These are phyloP conservation scores for Pitta sordida DNA, from an alignment of 2,113 vertebrate species.

Conservation along the genomic window DNA sequence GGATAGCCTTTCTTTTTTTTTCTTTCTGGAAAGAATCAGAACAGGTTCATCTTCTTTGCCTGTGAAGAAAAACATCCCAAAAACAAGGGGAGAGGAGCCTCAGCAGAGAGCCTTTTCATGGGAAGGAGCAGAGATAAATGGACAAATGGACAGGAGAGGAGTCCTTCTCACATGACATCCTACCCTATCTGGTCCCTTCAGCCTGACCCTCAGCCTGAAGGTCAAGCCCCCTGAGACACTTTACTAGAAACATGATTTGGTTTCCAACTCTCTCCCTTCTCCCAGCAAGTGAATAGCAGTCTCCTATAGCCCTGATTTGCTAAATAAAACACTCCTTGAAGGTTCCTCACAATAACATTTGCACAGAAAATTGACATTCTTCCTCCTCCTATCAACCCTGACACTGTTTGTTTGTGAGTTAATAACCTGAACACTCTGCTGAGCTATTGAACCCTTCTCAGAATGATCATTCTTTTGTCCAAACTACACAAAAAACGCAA, in stretches of 20 bases:
- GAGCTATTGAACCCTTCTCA: slow-evolving; percentile 49
- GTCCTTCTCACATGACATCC: not conserved
- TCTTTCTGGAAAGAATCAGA: not conserved
- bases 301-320: slow-evolving; percentile 5
- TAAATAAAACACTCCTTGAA: slow-evolving; percentile 54
- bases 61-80: not conserved
- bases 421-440: slow-evolving; percentile 41
- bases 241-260: not conserved
- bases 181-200: not conserved
- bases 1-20: not conserved
- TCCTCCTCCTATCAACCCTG: not conserved
- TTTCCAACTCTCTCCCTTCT: not conserved
- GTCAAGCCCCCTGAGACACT: not conserved
- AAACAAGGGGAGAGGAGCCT: not conserved
- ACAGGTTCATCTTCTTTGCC: not conserved
- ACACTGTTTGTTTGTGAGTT: slow-evolving; percentile 58
- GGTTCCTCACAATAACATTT: slow-evolving; percentile 20
- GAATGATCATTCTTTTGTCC: not conserved
- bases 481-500: slow-evolving; percentile 21
- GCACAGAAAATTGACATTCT: slow-evolving; percentile 59
- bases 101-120: not conserved
- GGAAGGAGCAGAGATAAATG: not conserved
- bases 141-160: not conserved
- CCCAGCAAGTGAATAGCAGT: not conserved
- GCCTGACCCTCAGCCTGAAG: not conserved